Evolutionary conservation across 1,140 invertebrate genomes (phyloP), one percentile per base, ranked within the genome.

Genomic region (Pseudoatta argentina): DNA sequence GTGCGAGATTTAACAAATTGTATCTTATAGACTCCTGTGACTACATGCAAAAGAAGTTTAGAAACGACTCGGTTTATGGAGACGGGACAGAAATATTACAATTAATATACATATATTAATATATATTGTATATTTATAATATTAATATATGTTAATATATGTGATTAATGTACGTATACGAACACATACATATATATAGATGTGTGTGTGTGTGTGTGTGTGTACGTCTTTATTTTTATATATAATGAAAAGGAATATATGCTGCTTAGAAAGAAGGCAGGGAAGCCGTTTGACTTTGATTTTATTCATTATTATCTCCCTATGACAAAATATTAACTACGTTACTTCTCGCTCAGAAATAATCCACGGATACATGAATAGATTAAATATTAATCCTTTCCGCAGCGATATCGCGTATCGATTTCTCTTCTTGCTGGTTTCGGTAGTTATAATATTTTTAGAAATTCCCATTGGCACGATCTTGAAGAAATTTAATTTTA

Each of bases 301-400:
- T 18, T 51, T 24, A 24, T 24, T 78, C 7, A 8, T 61, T 76
- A 30, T n/a, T 59, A 61, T 64, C 16, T 48, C 5, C 0, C 18
- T 66, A 30, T 44, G 1, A 10, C 7, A 67, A 44, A 67, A 67
- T 24, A 78, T 66, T 34, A 79, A 14, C 44, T 24, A n/a, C 18
- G 24, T 64, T 77, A 64, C 39, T 30, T 55, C 8, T 18, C 44
- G 27, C 61, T 69, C 66, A 55, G 30, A 69, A 79, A 67, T 79
- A 53, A 67, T 79, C 44, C 30, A 34, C 18, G 27, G 55, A 61
- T 76, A 61, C 16, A 21, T 48, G 48, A 57, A 78, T 55, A 79
- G 14, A 79, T 79, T 53, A 79, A 39, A 55, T 79, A 66, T 79
- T 79, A 79, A 79, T 69, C n/a, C 63, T 79, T 69, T 55, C n/a